phyloP scores from a whole-genome alignment of 1,140 invertebrate species.

The Elymnias hypermnestra region DNA sequence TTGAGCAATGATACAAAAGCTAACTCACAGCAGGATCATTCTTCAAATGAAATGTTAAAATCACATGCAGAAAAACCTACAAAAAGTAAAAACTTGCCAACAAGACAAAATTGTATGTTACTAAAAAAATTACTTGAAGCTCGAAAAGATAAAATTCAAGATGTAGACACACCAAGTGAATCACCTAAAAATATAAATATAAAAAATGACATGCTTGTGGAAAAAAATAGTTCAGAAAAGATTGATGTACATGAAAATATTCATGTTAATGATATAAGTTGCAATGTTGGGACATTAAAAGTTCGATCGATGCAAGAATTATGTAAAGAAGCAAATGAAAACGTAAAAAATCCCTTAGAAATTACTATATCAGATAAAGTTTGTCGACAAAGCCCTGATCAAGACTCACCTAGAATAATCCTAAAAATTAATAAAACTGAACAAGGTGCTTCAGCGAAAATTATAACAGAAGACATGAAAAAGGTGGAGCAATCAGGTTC shows the following conservation, averaged over 20 bases:
- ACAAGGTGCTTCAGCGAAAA: slow-evolving; percentile 70
- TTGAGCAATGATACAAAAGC: slow-evolving; percentile 3
- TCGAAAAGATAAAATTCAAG: slow-evolving; percentile 32
- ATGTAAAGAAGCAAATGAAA: slow-evolving; percentile 49
- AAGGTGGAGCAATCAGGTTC: slow-evolving; percentile 34
- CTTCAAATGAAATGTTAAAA: slow-evolving; percentile 8
- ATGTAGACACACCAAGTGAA: slow-evolving; percentile 21
- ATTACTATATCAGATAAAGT: slow-evolving; percentile 63
- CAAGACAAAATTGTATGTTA: slow-evolving; percentile 56
- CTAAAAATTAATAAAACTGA: slow-evolving; percentile 75
- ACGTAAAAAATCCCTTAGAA: slow-evolving; percentile 64
- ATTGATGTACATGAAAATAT: slow-evolving; percentile 8
- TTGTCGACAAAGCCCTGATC: slow-evolving; percentile 56
- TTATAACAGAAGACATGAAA: slow-evolving; percentile 64
- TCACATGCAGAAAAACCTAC: slow-evolving; percentile 8
- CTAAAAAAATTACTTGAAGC: slow-evolving; percentile 61
- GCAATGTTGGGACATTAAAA: slow-evolving; percentile 12
- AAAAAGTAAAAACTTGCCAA: slow-evolving; percentile 26
- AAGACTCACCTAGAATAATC: slow-evolving; percentile 74
- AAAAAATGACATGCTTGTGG: slow-evolving; percentile 14
- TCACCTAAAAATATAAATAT: slow-evolving; percentile 18
- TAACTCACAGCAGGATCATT: slow-evolving; percentile 8
- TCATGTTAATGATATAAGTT: slow-evolving; percentile 12
- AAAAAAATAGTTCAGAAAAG: slow-evolving; percentile 16
- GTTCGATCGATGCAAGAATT: slow-evolving; percentile 36